Base-by-base conservation (phyloP, 2,888 invertebrate genomes). In the Cheilosia scutellata region DNA sequence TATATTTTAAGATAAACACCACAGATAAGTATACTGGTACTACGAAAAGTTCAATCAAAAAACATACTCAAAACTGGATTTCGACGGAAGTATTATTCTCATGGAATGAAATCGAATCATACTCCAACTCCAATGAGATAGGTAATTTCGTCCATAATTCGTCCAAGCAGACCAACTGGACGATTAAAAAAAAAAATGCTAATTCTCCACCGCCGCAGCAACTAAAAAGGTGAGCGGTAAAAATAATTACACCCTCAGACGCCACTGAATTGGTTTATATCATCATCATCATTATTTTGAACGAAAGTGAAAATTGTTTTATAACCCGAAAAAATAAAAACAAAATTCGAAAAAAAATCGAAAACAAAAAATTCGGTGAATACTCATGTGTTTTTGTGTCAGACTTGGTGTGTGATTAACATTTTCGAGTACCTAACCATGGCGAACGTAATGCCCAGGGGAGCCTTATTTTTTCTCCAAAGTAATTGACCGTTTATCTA, bases 401-500 rank as follows among this genome's bases (percentile, higher is more conserved):
- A 5, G 29, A 9, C 42, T 76, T 33, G 2, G 49, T 2, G 31
- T 57, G 16, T 51, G 25, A 62, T 78, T 58, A 20, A 40, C 37
- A 31, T 40, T 63, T 47, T 60, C 9, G 58, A 7, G 44, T n/a
- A 9, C 31, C 47, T 20, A 40, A 20, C n/a, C n/a, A n/a, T 20
- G 20, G 20, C 2, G 2, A 20, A 20, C 20, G 25, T 7, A 27
- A 63, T 40, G 44, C 37, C 16, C 20, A 2, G 9, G 33, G 9
- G 27, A 65, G 71, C 40, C 60, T 78, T 78, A n/a, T 66, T 53
- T 29, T 11, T 47, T 5, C 7, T 49, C 33, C 6, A 47, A 37
- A 79, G 58, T 47, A 72, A 62, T 37, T 74, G 72, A 72, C 79
- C 72, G 72, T 37, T 65, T 58, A 74, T 47, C 58, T 66, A 74